These are phyloP conservation scores for Eilema griseolum DNA, from an alignment of 2,888 invertebrate species.

Conservation along the genomic window DNA sequence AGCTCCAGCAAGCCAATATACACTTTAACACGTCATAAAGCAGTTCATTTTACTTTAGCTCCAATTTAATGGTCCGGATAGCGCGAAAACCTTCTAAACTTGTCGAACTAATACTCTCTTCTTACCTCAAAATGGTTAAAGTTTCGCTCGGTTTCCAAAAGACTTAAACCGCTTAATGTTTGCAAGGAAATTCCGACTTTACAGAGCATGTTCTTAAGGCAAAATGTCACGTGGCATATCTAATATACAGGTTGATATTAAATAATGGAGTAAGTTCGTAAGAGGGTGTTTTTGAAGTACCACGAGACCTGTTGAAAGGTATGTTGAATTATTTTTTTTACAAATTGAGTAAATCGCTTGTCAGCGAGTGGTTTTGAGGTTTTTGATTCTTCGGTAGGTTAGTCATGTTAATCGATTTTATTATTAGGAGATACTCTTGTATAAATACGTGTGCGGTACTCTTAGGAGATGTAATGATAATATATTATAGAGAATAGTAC, in stretches of 20 bases:
- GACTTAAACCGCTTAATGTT: conserved; percentile 54
- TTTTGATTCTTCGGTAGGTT: background rate
- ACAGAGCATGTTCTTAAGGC: conserved; percentile 44
- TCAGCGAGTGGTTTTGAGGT: conserved; percentile 20
- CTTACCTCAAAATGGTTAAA: conserved; percentile 81
- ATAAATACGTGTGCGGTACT: background rate
- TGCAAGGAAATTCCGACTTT: conserved; percentile 59
- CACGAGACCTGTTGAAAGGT: conserved; percentile 69
- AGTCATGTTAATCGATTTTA: conserved; percentile 21
- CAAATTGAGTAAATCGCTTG: conserved; percentile 44
- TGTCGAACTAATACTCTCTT: conserved; percentile 83
- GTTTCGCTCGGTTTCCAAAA: conserved; percentile 60
- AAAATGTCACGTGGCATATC: conserved; percentile 38
- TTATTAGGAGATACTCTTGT: background rate
- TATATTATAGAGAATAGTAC: too few species aligned
- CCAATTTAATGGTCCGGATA: conserved; percentile 64
- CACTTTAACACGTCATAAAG: conserved; percentile 38
- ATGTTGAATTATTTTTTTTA: conserved; percentile 57
- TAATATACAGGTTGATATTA: conserved; percentile 64
- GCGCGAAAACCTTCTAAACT: conserved; percentile 77
- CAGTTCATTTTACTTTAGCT: conserved; percentile 46
- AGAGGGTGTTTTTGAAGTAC: conserved; percentile 67
- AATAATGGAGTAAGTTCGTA: conserved; percentile 70
- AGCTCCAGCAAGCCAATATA: conserved; percentile 37
- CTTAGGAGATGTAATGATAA: too few species aligned